Base-by-base conservation (phyloP, 2,888 invertebrate genomes). In the Toxonevra muliebris region DNA sequence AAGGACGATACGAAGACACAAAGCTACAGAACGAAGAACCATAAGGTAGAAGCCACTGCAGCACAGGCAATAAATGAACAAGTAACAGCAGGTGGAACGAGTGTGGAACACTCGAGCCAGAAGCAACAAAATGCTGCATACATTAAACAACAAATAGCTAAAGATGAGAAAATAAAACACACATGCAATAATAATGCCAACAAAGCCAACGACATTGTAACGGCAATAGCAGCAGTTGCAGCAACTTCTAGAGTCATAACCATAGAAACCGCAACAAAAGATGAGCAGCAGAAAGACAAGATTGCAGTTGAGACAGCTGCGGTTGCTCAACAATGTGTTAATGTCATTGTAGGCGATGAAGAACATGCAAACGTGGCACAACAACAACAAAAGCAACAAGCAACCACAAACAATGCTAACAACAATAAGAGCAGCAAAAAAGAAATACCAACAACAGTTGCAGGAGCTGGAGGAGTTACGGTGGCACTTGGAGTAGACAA, bases 1-100 rank as follows among this genome's bases (percentile, higher is more conserved):
- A 76, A 79, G 52, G 80, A 79, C 52, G 79, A 79, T 10, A 80
- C 80, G 58, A 77, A 76, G 1, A 73, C 76, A 13, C 30, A 20
- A 52, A 52, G 19, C 68, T 61, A 52, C 68, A 53, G 68, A 71
- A 59, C 76, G 30, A 75, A 79, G 66, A 73, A 74, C 53, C 79
- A 79, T 59, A 65, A 74, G 0, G 65, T 68, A 45, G 77, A 77
- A 45, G 53, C 72, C 12, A 43, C 45, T 42, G n/a, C 17, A 19
- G 66, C 12, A 30, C 43, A 2, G 11, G 30, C 19, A 55, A 64
- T n/a, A 55, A 64, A 17, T 55, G 41, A 4, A 48, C 64, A 9
- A 50, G 40, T 9, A 57, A 55, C 13, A 15, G 64, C 1, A 20
- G 30, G 11, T 57, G 42, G 64, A 57, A 55, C 17, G 57, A 57